Evolutionary conservation across 2,797 vertebrate species (phyloP), one percentile per base, ranked within the genome.

Genomic region (Tarsius wallacei): DNA sequence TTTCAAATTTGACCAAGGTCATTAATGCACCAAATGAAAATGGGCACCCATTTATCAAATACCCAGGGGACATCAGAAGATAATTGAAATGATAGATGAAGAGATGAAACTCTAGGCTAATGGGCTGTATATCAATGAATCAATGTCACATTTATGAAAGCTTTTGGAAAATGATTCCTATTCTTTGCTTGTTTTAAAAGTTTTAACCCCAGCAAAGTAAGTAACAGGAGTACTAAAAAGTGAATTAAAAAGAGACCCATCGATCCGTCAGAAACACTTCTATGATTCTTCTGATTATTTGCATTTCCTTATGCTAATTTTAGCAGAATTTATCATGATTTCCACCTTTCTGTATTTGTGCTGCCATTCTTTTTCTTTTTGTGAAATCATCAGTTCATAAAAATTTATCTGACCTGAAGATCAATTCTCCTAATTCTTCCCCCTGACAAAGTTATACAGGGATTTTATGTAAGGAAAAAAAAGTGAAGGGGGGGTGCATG

Each of bases 31-130:
- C 97, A 98, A 97, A 98, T 98, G 97, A 97, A 99, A 99, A 98
- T 98, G 97, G 96, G 98, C 97, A 98, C 97, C 95, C 98, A 98
- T 99, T 99, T 98, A 98, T 99, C 98, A 99, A 98, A 98, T 97
- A 96, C 98, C 96, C 97, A 96, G 88, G 97, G 97, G 97, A 99
- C 98, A 98, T 97, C 96, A 97, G 83, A 97, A 98, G 98, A 98
- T 98, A 99, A 99, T 97, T 98, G 98, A 98, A 98, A 98, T 98
- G 98, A 99, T 98, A 99, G 98, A 99, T 99, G 98, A 99, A 98
- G 97, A 98, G 98, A 98, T 96, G 93, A 98, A 98, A 98, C 96
- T 98, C 96, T 98, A 98, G 96, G 96, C 98, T 98, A 99, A 98
- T 98, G 98, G 98, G 83, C 98, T 99, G 95, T 98, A 97, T 98